Evolutionary conservation across 2,888 invertebrate genomes (phyloP).

Genomic region (Drosophila tripunctata): DNA sequence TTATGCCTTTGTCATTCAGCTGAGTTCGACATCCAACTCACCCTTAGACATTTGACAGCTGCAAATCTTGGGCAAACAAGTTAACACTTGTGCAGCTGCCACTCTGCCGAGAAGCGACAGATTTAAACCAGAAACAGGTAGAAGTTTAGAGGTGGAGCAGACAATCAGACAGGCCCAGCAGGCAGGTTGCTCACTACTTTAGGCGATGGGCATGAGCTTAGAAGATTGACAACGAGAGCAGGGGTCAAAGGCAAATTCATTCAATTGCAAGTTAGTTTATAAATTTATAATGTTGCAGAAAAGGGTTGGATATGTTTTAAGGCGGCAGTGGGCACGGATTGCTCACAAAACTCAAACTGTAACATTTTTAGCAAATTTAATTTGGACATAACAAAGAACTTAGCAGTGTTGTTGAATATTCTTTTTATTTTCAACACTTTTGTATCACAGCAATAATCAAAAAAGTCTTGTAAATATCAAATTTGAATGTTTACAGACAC

Average conservation of each 20-base stretch:
- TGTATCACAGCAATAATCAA: not conserved
- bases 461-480: not conserved
- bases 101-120: conserved; percentile 8
- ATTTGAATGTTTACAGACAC: not conserved
- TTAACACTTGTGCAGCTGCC: too few relatives aligned
- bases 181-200: conserved; percentile 28
- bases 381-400: too few relatives aligned
- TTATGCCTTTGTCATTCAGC: conserved; percentile 65
- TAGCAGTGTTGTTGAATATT: too few relatives aligned
- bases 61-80: conserved; percentile 72
- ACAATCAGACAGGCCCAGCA: conserved; percentile 55
- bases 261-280: conserved; percentile 1
- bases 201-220: not conserved
- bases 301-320: not conserved
- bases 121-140: conserved; percentile 5
- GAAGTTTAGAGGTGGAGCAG: conserved; percentile 18
- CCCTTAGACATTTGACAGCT: conserved; percentile 55
- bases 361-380: too few relatives aligned
- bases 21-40: conserved; percentile 33
- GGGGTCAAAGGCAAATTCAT: conserved; percentile 11
- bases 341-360: not conserved
- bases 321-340: not conserved
- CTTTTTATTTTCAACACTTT: not conserved
- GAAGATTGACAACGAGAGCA: conserved; percentile 31
- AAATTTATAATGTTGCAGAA: not conserved